Conservation (phyloP, 2,888 invertebrate species). For the Cheiracanthium punctorium region DNA sequence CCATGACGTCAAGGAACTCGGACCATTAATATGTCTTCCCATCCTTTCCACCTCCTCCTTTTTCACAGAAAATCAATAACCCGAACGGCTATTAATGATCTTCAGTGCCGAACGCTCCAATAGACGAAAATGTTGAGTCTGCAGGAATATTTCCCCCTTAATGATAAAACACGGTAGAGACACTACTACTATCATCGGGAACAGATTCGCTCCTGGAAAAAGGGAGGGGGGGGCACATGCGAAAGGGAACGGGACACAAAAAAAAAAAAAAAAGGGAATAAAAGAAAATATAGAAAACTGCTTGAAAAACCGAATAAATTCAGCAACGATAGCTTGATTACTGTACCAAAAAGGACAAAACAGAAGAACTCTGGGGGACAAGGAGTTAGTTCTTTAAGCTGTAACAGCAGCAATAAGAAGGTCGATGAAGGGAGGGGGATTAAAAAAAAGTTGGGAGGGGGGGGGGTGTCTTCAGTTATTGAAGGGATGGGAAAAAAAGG, state of each 20-base stretch:
- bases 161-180: conserved; percentile 11
- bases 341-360: neutral
- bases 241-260: neutral
- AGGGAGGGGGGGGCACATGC: neutral
- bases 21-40: too few species aligned
- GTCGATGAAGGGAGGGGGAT: too few species aligned
- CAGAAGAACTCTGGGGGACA: neutral
- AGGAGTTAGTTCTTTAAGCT: neutral
- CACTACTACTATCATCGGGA: neutral
- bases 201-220: neutral
- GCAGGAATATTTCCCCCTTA: conserved; percentile 12
- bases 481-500: too few species aligned
- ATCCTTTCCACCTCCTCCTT: too few species aligned
- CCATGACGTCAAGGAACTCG: too few species aligned
- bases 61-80: neutral
- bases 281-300: too few species aligned
- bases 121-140: neutral
- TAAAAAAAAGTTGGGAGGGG: neutral
- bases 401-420: neutral
- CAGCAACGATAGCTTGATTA: conserved; percentile 17
- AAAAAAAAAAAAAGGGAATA: neutral
- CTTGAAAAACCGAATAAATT: conserved; percentile 1
- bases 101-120: neutral
- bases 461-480: neutral
- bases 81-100: conserved; percentile 8